These are phyloP conservation scores for Pica pica DNA, from an alignment of 2,113 vertebrate species.

Conservation along the genomic window DNA sequence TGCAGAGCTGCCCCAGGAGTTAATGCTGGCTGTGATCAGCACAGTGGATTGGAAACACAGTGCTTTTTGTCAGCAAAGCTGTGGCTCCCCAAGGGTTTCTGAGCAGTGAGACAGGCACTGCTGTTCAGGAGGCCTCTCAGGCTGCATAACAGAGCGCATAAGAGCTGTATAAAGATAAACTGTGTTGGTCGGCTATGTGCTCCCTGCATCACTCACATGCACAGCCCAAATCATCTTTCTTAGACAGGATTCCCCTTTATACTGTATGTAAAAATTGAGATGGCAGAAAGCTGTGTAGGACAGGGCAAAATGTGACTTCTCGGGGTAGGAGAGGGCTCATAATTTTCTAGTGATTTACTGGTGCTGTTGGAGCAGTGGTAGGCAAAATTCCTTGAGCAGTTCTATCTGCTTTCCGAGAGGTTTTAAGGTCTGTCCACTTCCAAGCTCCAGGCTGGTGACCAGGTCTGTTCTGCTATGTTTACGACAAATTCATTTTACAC, in stretches of 20 bases:
- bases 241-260: neutral
- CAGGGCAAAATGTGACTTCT: neutral
- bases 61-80: neutral
- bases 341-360: neutral
- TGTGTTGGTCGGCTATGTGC: accelerated
- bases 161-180: neutral
- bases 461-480: neutral
- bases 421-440: neutral
- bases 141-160: neutral
- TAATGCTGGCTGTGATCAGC: neutral
- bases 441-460: neutral
- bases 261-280: neutral
- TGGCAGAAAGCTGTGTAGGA: neutral
- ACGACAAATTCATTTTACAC: neutral
- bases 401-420: neutral
- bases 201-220: neutral
- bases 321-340: neutral
- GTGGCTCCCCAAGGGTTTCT: neutral
- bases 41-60: neutral
- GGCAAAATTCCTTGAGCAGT: neutral
- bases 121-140: neutral
- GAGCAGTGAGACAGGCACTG: neutral
- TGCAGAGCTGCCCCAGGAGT: neutral
- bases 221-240: neutral
- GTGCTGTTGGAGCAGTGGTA: neutral